Percentiles rank a stretch among this genome's conserved stretches.
Evolutionary conservation across 2,888 invertebrate species (phyloP).

Genomic region (Noctua pronuba): DNA sequence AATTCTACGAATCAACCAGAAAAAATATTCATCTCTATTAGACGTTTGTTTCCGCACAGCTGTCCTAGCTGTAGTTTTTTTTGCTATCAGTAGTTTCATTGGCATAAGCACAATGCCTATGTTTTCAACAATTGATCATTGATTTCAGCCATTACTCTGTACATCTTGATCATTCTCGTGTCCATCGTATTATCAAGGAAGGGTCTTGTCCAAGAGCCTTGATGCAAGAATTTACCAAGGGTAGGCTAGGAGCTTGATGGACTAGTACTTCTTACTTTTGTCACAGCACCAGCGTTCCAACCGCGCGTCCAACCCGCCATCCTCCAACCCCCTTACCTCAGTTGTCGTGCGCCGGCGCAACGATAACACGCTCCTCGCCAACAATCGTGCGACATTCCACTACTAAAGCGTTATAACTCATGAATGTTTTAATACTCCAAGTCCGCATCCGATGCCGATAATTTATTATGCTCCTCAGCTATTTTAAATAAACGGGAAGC

Average conservation of each 20-base stretch:
- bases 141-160: not conserved
- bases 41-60: no score
- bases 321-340: slow-evolving; percentile 32
- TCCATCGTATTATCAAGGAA: not conserved
- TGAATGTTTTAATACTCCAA: slow-evolving; percentile 75
- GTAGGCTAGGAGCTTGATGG: not conserved
- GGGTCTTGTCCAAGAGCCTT: no score
- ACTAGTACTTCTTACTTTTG: not conserved
- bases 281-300: slow-evolving; percentile 17
- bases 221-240: not conserved
- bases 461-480: slow-evolving; percentile 67
- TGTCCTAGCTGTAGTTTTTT: no score
- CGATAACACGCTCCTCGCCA: slow-evolving; percentile 69
- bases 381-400: slow-evolving; percentile 73
- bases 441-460: slow-evolving; percentile 67
- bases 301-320: slow-evolving; percentile 43
- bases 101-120: not conserved
- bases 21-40: not conserved
- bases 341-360: slow-evolving; percentile 70
- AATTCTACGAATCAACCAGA: not conserved
- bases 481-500: slow-evolving; percentile 68
- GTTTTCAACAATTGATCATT: not conserved
- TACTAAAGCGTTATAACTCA: slow-evolving; percentile 75
- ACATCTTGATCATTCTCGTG: not conserved
- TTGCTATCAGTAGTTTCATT: not conserved